phyloP scores from a whole-genome alignment of 2,797 vertebrate species.

The Alectoris magna region DNA sequence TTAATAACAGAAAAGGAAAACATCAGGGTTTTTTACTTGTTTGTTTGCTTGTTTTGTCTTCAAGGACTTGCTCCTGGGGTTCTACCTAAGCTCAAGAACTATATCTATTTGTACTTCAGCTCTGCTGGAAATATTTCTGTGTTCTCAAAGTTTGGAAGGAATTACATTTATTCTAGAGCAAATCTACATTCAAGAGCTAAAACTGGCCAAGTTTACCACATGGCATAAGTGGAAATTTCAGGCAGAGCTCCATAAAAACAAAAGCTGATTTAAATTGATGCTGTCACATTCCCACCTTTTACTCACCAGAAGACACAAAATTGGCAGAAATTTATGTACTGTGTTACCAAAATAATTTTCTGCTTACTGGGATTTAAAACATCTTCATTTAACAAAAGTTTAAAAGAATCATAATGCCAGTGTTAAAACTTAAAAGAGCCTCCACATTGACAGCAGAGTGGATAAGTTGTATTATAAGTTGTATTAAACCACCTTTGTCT shows the following conservation, averaged over 20 bases:
- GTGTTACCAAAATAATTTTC: not conserved
- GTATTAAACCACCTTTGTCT: not conserved
- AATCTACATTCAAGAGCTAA: not conserved
- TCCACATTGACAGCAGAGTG: not conserved
- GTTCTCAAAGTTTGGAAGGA: not conserved
- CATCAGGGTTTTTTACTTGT: not conserved
- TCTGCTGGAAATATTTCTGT: not conserved
- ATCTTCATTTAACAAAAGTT: not conserved
- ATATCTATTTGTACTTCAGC: not conserved
- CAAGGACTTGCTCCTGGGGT: not conserved
- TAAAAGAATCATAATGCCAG: not conserved
- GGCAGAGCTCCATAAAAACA: not conserved
- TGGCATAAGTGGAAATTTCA: not conserved
- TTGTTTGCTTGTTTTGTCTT: not conserved
- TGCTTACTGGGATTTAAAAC: not conserved
- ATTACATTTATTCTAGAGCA: not conserved
- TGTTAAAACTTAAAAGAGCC: not conserved
- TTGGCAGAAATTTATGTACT: not conserved
- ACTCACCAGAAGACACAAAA: not conserved
- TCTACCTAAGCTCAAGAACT: not conserved
- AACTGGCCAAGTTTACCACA: not conserved
- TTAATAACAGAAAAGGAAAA: not conserved
- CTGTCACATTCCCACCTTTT: not conserved
- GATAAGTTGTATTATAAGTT: not conserved
- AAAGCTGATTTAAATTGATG: not conserved